Percentiles rank a stretch among this genome's conserved stretches.
Conservation (phyloP, 1,140 invertebrate species). For the Eumaeus atala region DNA sequence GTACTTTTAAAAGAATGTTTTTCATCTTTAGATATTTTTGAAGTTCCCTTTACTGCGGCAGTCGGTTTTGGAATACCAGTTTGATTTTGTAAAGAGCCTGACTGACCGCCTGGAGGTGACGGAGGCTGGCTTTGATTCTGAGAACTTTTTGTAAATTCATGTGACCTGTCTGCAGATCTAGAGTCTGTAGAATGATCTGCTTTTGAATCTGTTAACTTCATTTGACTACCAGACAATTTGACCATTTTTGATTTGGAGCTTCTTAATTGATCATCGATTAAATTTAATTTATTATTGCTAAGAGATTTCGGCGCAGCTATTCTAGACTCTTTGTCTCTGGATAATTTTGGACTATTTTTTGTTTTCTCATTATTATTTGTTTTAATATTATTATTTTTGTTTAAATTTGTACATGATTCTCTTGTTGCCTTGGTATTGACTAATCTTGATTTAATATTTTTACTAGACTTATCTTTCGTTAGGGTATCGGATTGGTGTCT, state of each 20-base stretch:
- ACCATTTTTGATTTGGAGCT: conserved; percentile 61
- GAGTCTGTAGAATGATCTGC: conserved; percentile 38
- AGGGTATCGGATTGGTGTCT: conserved; percentile 61
- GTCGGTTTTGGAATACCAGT: conserved; percentile 93
- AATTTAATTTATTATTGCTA: conserved; percentile 66
- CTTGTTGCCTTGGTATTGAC: conserved; percentile 56
- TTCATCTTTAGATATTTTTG: conserved; percentile 77
- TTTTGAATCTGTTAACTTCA: conserved; percentile 56
- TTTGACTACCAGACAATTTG: conserved; percentile 66
- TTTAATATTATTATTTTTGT: conserved; percentile 44
- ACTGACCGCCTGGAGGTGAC: conserved; percentile 39
- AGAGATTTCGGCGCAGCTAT: conserved; percentile 63
- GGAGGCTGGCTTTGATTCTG: conserved; percentile 40
- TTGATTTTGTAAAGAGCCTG: conserved; percentile 46
- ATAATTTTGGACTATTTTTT: conserved; percentile 69
- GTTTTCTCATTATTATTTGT: conserved; percentile 58
- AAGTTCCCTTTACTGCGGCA: conserved; percentile 90
- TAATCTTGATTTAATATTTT: conserved; percentile 68
- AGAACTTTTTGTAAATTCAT: conserved; percentile 43
- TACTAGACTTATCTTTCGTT: conserved; percentile 64
- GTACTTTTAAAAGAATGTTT: conserved; percentile 62
- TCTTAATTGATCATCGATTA: conserved; percentile 56
- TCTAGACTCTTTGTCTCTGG: conserved; percentile 71
- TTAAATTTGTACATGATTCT: conserved; percentile 54
- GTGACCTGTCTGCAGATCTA: no score